These are phyloP conservation scores for Esox niger DNA, from an alignment of 2,113 vertebrate genomes.

Conservation along the genomic window DNA sequence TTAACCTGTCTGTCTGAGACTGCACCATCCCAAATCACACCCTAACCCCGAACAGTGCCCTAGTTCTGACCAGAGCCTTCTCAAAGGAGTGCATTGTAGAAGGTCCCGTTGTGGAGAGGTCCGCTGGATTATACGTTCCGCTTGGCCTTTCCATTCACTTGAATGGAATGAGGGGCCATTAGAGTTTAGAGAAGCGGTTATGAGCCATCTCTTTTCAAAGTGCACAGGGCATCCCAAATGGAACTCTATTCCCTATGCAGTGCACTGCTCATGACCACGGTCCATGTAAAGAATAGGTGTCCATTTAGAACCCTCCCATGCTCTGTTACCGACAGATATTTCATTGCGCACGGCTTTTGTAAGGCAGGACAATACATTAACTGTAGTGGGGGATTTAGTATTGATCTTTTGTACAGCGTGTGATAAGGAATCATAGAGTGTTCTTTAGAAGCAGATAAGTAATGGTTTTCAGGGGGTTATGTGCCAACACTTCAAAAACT, in stretches of 20 bases:
- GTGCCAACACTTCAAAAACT: background rate
- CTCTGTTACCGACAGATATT: no score
- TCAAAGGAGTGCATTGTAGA: no score
- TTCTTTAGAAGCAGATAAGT: background rate
- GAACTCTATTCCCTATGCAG: no score
- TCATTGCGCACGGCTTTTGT: no score
- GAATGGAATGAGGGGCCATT: constrained; percentile 12
- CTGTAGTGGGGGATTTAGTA: no score
- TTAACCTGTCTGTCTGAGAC: constrained; percentile 59
- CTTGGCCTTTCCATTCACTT: background rate
- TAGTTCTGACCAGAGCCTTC: no score
- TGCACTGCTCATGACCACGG: no score
- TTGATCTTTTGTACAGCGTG: no score
- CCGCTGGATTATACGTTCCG: background rate
- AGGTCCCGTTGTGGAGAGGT: no score
- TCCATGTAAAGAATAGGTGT: no score
- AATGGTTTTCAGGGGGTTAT: background rate
- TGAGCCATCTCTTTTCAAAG: background rate
- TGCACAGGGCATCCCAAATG: background rate
- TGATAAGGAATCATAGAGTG: background rate
- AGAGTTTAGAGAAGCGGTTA: constrained; percentile 11
- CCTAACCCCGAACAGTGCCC: background rate
- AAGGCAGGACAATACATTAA: no score
- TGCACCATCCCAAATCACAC: constrained; percentile 4
- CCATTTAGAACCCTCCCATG: no score